A percentile compares a stretch with the other conserved stretches of the same genome.
These are phyloP conservation scores for Synodontis membranacea DNA, from an alignment of 2,113 vertebrate genomes.

Conservation along the genomic window DNA sequence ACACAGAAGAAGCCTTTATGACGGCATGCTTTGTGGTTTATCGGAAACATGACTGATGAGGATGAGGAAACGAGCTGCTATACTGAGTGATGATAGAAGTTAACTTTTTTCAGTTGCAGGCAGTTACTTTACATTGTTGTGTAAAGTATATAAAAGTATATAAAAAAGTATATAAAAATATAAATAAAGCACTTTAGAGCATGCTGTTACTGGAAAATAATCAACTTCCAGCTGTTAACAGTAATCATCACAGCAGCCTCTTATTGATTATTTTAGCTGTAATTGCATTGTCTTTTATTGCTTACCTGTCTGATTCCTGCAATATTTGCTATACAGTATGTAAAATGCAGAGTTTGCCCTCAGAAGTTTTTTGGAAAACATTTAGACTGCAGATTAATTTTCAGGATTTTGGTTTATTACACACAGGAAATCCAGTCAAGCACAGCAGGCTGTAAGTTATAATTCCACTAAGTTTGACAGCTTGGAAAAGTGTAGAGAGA, in stretches of 20 bases:
- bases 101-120: background rate
- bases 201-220: background rate
- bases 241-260: background rate
- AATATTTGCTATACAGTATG: background rate
- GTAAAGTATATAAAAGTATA: no score
- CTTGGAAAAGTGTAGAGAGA: conserved; percentile 13
- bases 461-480: conserved; percentile 52
- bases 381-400: conserved; percentile 29
- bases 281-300: background rate
- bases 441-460: conserved; percentile 30
- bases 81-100: background rate
- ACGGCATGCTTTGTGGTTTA: background rate
- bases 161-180: no score
- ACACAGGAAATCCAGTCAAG: conserved; percentile 37
- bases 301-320: background rate
- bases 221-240: background rate
- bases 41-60: background rate
- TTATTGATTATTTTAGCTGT: background rate
- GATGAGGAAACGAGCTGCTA: background rate
- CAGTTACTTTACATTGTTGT: background rate
- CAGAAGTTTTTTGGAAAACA: conserved; percentile 20
- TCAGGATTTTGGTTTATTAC: conserved; percentile 30
- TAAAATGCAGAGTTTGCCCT: background rate
- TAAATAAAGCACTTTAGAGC: background rate
- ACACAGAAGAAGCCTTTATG: background rate